A percentile compares a stretch with the other conserved stretches of the same genome.
phyloP scores from a whole-genome alignment of 2,113 vertebrate genomes.

The Trematomus loennbergii region DNA sequence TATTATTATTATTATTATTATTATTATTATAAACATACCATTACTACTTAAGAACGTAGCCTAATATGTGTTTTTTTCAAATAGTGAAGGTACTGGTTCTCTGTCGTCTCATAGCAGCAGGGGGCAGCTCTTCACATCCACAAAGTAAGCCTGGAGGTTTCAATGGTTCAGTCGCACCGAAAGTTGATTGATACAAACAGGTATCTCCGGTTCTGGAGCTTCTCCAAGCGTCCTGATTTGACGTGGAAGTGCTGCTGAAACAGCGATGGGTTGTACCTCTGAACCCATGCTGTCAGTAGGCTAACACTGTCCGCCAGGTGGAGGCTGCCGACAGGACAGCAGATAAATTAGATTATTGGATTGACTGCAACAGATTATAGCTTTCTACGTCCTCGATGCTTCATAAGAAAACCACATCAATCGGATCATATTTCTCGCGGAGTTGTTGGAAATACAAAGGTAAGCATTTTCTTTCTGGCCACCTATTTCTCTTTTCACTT shows the following conservation, averaged over 20 bases:
- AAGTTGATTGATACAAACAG: slow-evolving; percentile 9
- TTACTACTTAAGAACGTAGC: too few relatives aligned
- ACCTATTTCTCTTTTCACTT: background rate
- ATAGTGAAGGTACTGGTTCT: background rate
- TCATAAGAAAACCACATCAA: slow-evolving; percentile 50
- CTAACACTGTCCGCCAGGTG: slow-evolving; percentile 37
- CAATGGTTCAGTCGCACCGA: background rate
- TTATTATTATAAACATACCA: too few relatives aligned
- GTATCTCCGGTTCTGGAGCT: background rate
- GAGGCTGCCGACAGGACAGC: slow-evolving; percentile 44
- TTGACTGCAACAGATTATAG: slow-evolving; percentile 82
- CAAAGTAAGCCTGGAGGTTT: background rate
- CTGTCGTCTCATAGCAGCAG: slow-evolving; percentile 31
- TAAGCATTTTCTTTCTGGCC: slow-evolving; percentile 35
- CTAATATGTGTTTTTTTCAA: too few relatives aligned
- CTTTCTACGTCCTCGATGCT: slow-evolving; percentile 55
- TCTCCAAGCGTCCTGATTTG: background rate
- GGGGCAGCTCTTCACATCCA: slow-evolving; percentile 40
- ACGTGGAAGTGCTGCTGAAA: background rate
- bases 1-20: too few relatives aligned
- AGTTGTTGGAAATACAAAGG: slow-evolving; percentile 61
- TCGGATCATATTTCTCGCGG: slow-evolving; percentile 48
- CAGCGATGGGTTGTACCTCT: background rate
- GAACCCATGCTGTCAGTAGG: background rate
- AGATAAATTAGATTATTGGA: slow-evolving; percentile 84